phyloP scores from a whole-genome alignment of 2,797 vertebrate genomes.

The Anguilla anguilla region DNA sequence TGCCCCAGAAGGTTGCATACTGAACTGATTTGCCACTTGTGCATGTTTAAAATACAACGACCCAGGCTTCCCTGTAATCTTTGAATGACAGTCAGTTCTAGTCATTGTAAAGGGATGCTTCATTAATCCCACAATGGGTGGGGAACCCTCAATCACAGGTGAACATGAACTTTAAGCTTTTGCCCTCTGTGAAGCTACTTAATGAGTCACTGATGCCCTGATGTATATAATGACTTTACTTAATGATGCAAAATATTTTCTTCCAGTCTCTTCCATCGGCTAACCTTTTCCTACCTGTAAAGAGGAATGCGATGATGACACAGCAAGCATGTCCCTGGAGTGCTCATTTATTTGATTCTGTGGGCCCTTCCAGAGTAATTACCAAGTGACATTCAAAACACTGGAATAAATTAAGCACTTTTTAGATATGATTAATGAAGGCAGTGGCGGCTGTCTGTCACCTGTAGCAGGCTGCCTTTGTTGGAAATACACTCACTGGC shows the following conservation, averaged over 20 bases:
- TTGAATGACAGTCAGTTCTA: background rate
- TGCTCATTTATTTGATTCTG: conserved; percentile 25
- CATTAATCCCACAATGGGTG: background rate
- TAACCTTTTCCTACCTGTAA: conserved; percentile 22
- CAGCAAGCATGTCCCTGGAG: background rate
- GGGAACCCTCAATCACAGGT: background rate
- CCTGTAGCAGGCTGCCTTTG: background rate
- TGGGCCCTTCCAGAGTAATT: conserved; percentile 20
- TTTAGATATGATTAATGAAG: conserved; percentile 21
- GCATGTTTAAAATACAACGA: background rate
- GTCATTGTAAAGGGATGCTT: background rate
- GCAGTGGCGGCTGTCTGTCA: background rate
- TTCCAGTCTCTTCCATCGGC: background rate
- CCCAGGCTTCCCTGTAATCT: background rate
- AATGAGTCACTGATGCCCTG: background rate
- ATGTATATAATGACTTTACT: background rate
- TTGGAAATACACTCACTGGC: background rate
- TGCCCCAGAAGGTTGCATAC: background rate
- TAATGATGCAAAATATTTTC: conserved; percentile 17
- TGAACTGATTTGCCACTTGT: background rate
- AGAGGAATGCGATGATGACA: background rate
- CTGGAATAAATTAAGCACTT: conserved; percentile 12
- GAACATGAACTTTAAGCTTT: background rate
- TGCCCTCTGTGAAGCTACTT: background rate
- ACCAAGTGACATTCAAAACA: conserved; percentile 32